Evolutionary conservation across 2,888 invertebrate genomes (phyloP).

Genomic region (Tenthredo notha): DNA sequence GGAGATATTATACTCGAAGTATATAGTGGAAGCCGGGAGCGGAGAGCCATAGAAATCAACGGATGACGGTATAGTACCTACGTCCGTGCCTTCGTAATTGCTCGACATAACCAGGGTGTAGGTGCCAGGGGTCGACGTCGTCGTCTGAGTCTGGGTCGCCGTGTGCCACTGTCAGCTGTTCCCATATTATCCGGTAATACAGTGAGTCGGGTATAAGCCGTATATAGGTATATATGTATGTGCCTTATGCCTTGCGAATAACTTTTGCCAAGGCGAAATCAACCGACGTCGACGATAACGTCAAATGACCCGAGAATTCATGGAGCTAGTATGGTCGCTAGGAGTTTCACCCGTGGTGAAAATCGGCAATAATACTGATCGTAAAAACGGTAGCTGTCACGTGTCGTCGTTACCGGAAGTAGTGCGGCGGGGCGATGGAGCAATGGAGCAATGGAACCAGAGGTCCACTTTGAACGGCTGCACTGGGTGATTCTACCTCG

Average conservation of each 20-base stretch:
- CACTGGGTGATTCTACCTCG: neutral
- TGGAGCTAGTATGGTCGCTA: neutral
- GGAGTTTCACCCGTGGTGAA: conserved; percentile 23
- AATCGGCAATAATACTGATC: conserved; percentile 48
- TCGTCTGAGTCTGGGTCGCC: conserved; percentile 3
- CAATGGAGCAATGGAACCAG: neutral
- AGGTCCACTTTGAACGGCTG: neutral
- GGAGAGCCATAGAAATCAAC: conserved; percentile 26
- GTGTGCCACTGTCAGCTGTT: conserved; percentile 73
- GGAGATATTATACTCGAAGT: conserved; percentile 33
- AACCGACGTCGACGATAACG: conserved; percentile 22
- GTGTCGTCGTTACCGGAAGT: conserved; percentile 15
- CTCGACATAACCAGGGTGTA: neutral
- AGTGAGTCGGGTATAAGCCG: conserved; percentile 51
- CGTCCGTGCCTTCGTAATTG: conserved; percentile 39
- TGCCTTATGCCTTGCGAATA: neutral
- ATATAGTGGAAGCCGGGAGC: neutral
- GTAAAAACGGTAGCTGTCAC: conserved; percentile 38
- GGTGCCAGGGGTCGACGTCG: conserved; percentile 10
- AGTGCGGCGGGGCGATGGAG: neutral
- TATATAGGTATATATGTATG: too few species aligned
- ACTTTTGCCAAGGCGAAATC: neutral
- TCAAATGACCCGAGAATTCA: conserved; percentile 33
- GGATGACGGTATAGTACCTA: conserved; percentile 10
- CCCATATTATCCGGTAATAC: conserved; percentile 69